A percentile compares a stretch with the other conserved stretches of the same genome.
Evolutionary conservation across 2,113 vertebrate species (phyloP).

Genomic region (Capreolus pygargus): DNA sequence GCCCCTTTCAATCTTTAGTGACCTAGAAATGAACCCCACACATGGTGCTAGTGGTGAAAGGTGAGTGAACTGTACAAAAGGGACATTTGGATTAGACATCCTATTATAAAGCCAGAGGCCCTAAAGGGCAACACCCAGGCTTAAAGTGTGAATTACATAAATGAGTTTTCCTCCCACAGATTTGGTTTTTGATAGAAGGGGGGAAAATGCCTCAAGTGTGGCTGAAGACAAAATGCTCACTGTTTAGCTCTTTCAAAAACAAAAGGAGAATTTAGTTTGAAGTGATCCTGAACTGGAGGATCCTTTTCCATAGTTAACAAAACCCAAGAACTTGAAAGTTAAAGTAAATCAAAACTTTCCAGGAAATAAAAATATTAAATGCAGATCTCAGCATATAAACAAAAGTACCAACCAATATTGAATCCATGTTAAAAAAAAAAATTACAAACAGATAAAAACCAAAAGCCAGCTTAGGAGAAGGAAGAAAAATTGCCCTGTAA

Average conservation of each 20-base stretch:
- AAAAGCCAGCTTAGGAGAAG: background rate
- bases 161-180: background rate
- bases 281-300: background rate
- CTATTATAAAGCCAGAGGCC: background rate
- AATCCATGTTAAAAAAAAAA: background rate
- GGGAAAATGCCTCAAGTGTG: background rate
- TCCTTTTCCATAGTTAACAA: background rate
- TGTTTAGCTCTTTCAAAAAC: background rate
- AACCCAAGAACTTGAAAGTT: background rate
- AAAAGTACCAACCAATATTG: background rate
- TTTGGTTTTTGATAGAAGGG: background rate
- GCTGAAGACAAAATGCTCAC: background rate
- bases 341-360: background rate
- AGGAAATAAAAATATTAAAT: constrained; percentile 9
- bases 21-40: background rate
- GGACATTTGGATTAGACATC: background rate
- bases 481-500: background rate
- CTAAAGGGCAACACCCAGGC: background rate
- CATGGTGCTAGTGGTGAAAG: background rate
- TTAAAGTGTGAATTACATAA: background rate
- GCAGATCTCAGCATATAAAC: background rate
- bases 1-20: background rate
- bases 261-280: background rate
- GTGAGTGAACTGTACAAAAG: background rate
- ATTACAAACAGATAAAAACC: background rate